Conservation (phyloP, 1,140 invertebrate species). For the Eriocheir sinensis region DNA sequence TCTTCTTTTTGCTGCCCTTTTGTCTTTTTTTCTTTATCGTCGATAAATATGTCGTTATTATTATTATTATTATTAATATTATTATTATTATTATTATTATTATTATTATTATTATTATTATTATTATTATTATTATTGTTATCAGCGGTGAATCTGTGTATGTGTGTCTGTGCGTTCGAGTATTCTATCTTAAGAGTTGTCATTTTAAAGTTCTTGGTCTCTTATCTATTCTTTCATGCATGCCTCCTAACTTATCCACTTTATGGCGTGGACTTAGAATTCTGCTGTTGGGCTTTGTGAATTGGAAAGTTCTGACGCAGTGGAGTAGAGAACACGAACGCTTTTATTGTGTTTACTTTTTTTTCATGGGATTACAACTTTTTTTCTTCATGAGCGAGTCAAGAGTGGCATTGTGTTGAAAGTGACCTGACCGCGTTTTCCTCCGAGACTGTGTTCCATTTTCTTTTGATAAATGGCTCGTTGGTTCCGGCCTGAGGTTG, state of each 20-base stretch:
- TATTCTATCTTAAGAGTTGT: not conserved
- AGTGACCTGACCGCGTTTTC: not conserved
- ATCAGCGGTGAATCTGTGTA: not conserved
- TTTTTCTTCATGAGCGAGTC: not conserved
- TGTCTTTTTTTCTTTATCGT: not conserved
- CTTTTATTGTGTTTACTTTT: not conserved
- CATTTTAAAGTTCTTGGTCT: not conserved
- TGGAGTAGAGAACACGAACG: no score
- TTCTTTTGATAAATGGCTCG: not conserved
- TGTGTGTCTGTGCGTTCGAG: not conserved
- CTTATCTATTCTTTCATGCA: no score
- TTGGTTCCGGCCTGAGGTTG: not conserved
- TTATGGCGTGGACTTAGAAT: no score
- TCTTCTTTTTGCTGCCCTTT: not conserved
- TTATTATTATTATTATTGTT: conserved; percentile 18
- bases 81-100: not conserved
- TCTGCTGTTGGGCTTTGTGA: no score
- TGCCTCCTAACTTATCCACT: not conserved
- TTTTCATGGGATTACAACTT: not conserved
- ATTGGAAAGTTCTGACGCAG: no score
- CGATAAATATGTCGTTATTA: not conserved
- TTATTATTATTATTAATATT: not conserved
- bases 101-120: conserved; percentile 38
- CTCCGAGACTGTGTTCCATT: not conserved
- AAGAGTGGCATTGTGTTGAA: conserved; percentile 2